Percentiles rank a stretch among this genome's conserved stretches.
These are phyloP conservation scores for Cheirogaleus medius DNA, from an alignment of 2,113 vertebrate species.

Conservation along the genomic window DNA sequence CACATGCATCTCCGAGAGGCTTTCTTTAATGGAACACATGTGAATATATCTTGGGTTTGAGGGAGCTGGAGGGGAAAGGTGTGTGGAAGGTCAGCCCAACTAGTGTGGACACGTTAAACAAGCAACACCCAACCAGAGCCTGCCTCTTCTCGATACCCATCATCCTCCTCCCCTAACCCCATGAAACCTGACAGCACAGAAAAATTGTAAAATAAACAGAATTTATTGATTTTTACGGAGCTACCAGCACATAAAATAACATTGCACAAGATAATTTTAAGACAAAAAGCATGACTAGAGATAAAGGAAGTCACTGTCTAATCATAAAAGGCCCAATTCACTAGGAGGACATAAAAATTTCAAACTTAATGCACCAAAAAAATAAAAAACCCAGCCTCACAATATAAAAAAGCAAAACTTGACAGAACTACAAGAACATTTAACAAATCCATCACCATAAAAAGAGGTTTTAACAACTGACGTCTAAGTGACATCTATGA, in stretches of 20 bases:
- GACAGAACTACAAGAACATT: not conserved
- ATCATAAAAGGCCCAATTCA: not conserved
- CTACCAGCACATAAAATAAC: not conserved
- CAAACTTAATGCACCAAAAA: not conserved
- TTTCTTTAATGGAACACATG: not conserved
- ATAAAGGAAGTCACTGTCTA: not conserved
- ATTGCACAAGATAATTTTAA: conserved; percentile 2
- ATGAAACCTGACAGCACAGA: not conserved
- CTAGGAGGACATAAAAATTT: not conserved
- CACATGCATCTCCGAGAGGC: not conserved
- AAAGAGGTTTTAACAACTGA: not conserved
- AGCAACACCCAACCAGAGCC: not conserved
- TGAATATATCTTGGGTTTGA: not conserved
- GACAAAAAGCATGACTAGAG: not conserved
- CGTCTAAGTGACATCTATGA: not conserved
- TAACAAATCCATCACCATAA: not conserved
- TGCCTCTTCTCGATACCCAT: not conserved
- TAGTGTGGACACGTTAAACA: not conserved
- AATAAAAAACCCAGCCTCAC: not conserved
- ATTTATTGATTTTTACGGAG: too few relatives aligned
- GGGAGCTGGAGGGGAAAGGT: not conserved
- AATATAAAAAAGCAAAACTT: not conserved
- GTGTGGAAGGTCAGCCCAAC: not conserved
- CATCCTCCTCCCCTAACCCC: not conserved
- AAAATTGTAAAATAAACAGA: not conserved